These are phyloP conservation scores for Drosophila monieri DNA, from an alignment of 2,888 invertebrate genomes.

Conservation along the genomic window DNA sequence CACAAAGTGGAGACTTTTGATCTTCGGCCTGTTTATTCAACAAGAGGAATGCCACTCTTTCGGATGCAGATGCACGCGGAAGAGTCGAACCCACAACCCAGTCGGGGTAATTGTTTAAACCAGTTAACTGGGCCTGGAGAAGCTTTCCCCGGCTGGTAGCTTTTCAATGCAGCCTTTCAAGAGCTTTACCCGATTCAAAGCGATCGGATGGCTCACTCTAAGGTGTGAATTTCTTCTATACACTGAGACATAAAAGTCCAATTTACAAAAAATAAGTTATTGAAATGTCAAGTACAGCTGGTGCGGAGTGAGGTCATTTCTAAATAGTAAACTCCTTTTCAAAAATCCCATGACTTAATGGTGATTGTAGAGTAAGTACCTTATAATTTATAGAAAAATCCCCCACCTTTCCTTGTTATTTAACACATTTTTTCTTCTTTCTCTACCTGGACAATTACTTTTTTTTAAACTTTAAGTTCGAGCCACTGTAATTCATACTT, in stretches of 20 bases:
- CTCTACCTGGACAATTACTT: background rate
- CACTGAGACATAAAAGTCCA: slow-evolving; percentile 10
- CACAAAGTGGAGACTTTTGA: slow-evolving; percentile 29
- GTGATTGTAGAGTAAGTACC: background rate
- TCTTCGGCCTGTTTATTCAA: slow-evolving; percentile 26
- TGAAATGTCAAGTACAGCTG: background rate
- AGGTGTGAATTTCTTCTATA: slow-evolving; percentile 8
- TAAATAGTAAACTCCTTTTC: background rate
- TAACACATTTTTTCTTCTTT: background rate
- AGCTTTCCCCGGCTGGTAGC: slow-evolving; percentile 47
- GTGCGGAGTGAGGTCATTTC: background rate
- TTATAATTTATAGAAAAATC: background rate
- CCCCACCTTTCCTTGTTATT: background rate
- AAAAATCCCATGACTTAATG: no score
- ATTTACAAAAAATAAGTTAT: background rate
- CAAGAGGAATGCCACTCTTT: slow-evolving; percentile 1
- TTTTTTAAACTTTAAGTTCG: slow-evolving; percentile 12
- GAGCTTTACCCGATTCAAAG: slow-evolving; percentile 25
- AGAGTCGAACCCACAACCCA: slow-evolving; percentile 28
- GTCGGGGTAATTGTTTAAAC: slow-evolving; percentile 42
- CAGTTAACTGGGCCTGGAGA: slow-evolving; percentile 26
- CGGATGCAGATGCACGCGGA: slow-evolving; percentile 28
- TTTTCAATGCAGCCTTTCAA: slow-evolving; percentile 5
- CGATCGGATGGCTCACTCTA: background rate
- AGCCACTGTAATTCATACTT: slow-evolving; percentile 24